These are phyloP conservation scores for Lepidurus apus DNA, from an alignment of 1,140 invertebrate species.

Conservation along the genomic window DNA sequence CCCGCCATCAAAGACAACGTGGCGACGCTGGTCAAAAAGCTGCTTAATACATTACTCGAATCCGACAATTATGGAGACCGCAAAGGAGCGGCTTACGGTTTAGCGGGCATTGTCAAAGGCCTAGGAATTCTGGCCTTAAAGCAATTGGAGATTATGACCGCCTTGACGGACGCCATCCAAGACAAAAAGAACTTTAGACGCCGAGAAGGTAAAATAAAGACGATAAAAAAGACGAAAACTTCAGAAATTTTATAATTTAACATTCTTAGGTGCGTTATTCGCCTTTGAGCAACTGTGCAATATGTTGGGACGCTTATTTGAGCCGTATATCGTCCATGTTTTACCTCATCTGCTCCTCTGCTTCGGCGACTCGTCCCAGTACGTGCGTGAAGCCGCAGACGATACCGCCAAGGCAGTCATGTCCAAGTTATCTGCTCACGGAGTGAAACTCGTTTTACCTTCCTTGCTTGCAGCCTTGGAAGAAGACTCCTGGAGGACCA, in stretches of 20 bases:
- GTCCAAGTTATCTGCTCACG: constrained; percentile 90
- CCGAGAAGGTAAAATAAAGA: constrained; percentile 65
- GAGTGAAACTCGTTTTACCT: constrained; percentile 89
- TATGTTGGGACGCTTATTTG: constrained; percentile 91
- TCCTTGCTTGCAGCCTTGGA: constrained; percentile 87
- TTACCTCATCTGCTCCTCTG: constrained; percentile 89
- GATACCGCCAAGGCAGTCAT: constrained; percentile 88
- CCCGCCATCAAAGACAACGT: constrained; percentile 86
- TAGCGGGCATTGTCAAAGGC: constrained; percentile 87
- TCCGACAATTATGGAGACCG: constrained; percentile 96
- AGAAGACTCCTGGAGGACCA: constrained; percentile 98
- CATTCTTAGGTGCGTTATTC: constrained; percentile 73
- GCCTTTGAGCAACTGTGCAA: constrained; percentile 96
- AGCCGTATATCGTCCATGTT: constrained; percentile 97
- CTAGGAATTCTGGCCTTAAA: constrained; percentile 93
- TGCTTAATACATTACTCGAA: constrained; percentile 81
- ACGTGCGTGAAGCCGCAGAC: constrained; percentile 85
- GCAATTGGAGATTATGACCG: constrained; percentile 92
- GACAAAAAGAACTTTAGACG: constrained; percentile 93
- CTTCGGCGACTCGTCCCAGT: constrained; percentile 91
- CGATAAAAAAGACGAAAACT: background rate
- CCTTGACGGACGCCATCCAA: constrained; percentile 87
- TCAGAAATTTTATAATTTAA: constrained; percentile 2
- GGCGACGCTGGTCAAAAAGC: constrained; percentile 75
- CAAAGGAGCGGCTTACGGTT: constrained; percentile 82